Evolutionary conservation across 2,888 invertebrate genomes (phyloP).

Genomic region (Hirtodrosophila trivittata): DNA sequence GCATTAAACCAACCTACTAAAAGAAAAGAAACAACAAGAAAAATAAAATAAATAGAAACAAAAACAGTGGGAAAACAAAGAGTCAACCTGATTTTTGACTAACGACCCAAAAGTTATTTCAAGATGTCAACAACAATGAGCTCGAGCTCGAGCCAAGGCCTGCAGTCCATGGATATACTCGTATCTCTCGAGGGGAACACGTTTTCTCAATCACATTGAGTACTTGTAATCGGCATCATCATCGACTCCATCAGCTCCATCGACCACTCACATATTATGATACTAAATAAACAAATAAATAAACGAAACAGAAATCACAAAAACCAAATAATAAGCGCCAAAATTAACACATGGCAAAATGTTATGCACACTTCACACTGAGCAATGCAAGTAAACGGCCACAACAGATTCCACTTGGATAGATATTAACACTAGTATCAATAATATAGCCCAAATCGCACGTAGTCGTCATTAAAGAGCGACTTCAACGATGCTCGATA

Average conservation of each 20-base stretch:
- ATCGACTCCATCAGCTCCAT: background rate
- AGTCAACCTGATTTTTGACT: constrained; percentile 35
- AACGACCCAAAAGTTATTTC: constrained; percentile 33
- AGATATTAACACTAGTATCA: constrained; percentile 1
- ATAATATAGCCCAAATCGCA: background rate
- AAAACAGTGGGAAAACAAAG: constrained; percentile 25
- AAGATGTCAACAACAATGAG: constrained; percentile 39
- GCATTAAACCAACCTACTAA: constrained; percentile 37
- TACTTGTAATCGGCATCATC: constrained; percentile 43
- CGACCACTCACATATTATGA: constrained; percentile 27
- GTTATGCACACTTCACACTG: constrained; percentile 28
- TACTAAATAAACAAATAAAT: constrained; percentile 44
- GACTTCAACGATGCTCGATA: too few relatives aligned
- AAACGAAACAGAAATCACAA: background rate
- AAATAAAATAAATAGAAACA: background rate
- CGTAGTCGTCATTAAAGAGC: too few relatives aligned
- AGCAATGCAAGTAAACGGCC: constrained; percentile 13
- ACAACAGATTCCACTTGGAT: constrained; percentile 26
- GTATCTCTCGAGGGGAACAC: constrained; percentile 20
- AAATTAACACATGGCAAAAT: constrained; percentile 49
- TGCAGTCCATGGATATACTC: constrained; percentile 16
- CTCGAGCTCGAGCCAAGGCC: constrained; percentile 53
- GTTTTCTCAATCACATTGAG: constrained; percentile 27
- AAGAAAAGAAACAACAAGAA: constrained; percentile 7
- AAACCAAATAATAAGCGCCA: constrained; percentile 57